These are phyloP conservation scores for Lamprologus ornatipinnis DNA, from an alignment of 2,113 vertebrate species.

Conservation along the genomic window DNA sequence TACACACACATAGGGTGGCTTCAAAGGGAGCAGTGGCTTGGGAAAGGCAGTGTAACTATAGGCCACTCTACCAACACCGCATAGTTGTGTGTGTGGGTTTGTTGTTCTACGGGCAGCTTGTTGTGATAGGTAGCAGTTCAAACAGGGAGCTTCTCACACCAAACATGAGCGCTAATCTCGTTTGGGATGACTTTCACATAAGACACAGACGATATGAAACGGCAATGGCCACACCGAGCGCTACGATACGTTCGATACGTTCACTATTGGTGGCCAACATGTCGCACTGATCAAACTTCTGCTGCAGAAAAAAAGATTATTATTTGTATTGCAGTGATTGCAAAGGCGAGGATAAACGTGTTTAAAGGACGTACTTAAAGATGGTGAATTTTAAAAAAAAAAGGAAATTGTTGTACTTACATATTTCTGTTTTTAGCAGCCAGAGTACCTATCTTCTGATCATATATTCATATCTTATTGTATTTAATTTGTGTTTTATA, in stretches of 20 bases:
- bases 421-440: background rate
- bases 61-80: constrained; percentile 68
- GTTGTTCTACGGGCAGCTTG: constrained; percentile 63
- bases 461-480: background rate
- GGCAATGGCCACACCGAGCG: constrained; percentile 56
- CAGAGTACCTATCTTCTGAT: background rate
- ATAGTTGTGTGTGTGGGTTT: constrained; percentile 68
- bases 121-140: constrained; percentile 67
- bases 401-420: fast-evolving
- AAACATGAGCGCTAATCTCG: constrained; percentile 56
- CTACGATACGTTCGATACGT: background rate
- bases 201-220: constrained; percentile 28
- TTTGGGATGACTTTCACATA: constrained; percentile 59
- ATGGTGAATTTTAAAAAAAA: background rate
- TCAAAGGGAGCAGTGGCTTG: constrained; percentile 70
- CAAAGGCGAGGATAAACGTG: background rate
- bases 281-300: background rate
- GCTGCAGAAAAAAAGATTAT: background rate
- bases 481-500: fast-evolving
- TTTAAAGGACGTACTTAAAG: fast-evolving
- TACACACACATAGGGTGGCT: constrained; percentile 72
- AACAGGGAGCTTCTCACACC: constrained; percentile 61
- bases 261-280: background rate
- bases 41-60: constrained; percentile 68
- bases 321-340: background rate